These are phyloP conservation scores for Thaumatotibia leucotreta DNA, from an alignment of 1,140 invertebrate genomes.

Conservation along the genomic window DNA sequence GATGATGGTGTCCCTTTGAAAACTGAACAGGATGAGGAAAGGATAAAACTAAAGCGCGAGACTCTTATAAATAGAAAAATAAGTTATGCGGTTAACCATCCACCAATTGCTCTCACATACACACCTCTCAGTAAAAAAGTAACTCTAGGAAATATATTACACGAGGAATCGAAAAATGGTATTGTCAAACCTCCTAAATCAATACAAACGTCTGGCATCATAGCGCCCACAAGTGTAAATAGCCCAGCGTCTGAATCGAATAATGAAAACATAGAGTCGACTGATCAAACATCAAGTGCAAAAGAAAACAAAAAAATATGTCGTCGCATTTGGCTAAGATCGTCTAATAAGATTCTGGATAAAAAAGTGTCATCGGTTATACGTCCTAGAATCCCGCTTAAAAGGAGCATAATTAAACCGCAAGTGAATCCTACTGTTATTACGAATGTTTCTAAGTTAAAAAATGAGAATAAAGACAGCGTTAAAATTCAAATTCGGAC, in stretches of 20 bases:
- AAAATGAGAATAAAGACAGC: conserved; percentile 13
- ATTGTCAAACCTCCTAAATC: neutral
- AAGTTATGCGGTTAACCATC: conserved; percentile 22
- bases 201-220: neutral
- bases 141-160: neutral
- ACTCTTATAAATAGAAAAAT: conserved; percentile 47
- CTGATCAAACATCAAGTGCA: neutral
- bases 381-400: neutral
- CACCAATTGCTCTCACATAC: conserved; percentile 50
- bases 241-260: neutral
- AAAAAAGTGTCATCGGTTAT: neutral
- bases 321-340: conserved; percentile 31
- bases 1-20: conserved; percentile 6
- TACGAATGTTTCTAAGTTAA: neutral
- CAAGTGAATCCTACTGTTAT: neutral
- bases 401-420: conserved; percentile 17
- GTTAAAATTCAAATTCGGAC: neutral
- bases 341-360: conserved; percentile 26
- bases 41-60: conserved; percentile 43
- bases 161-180: neutral
- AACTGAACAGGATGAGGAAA: conserved; percentile 28
- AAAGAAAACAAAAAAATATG: conserved; percentile 15
- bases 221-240: neutral
- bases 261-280: neutral
- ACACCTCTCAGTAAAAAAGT: conserved; percentile 22